Conservation (phyloP, 2,888 invertebrate species). For the Mycogona germanica region DNA sequence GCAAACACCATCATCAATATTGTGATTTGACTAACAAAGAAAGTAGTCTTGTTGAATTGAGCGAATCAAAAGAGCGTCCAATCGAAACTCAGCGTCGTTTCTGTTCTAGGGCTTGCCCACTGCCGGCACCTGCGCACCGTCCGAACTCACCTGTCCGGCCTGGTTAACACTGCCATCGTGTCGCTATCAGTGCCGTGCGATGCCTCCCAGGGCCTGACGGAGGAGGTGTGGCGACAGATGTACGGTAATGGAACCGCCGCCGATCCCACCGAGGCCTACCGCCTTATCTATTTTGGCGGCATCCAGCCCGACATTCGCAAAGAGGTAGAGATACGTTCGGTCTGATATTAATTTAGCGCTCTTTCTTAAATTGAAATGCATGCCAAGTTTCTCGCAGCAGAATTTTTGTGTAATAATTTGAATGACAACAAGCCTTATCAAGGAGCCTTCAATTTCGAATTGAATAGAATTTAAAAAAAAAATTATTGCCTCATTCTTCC, state of each 20-base stretch:
- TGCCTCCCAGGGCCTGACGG: conserved; percentile 49
- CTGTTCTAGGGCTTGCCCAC: conserved; percentile 57
- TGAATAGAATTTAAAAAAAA: too few relatives aligned
- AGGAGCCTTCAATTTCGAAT: too few relatives aligned
- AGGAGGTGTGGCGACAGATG: conserved; percentile 58
- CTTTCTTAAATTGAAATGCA: too few relatives aligned
- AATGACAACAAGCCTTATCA: too few relatives aligned
- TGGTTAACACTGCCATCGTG: conserved; percentile 52
- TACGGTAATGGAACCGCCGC: conserved; percentile 41
- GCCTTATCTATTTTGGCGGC: conserved; percentile 77
- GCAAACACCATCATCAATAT: too few relatives aligned
- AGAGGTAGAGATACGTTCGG: conserved; percentile 24
- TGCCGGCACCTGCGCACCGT: conserved; percentile 87
- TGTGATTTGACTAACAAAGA: too few relatives aligned
- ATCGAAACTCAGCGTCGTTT: background rate
- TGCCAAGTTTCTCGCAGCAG: too few relatives aligned
- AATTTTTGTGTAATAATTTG: too few relatives aligned
- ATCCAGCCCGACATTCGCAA: conserved; percentile 52
- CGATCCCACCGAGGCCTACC: conserved; percentile 54
- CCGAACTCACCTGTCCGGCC: conserved; percentile 76
- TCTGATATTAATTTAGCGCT: too few relatives aligned
- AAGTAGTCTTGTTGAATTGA: too few relatives aligned
- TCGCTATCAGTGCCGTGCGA: conserved; percentile 28
- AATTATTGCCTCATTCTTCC: too few relatives aligned
- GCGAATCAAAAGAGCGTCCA: conserved; percentile 9